Evolutionary conservation across 1,140 invertebrate species (phyloP).

Genomic region (Wasmannia auropunctata): DNA sequence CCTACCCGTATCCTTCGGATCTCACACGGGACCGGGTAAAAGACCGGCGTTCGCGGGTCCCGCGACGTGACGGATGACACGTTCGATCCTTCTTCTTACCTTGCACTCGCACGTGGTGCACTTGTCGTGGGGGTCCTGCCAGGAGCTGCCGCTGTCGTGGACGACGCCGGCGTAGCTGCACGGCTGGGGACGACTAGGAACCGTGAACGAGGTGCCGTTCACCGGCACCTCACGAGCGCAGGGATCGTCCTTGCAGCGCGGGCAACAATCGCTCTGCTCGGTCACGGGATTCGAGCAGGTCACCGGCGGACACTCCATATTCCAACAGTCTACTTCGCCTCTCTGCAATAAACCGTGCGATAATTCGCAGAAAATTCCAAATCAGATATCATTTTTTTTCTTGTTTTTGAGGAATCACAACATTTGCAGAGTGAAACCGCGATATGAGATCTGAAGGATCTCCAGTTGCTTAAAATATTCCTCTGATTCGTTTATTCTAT

Average conservation of each 20-base stretch:
- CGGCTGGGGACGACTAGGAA: constrained; percentile 80
- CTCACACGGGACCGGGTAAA: constrained; percentile 38
- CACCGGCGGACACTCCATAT: constrained; percentile 92
- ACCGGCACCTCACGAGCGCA: constrained; percentile 80
- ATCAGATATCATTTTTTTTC: neutral
- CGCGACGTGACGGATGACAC: constrained; percentile 29
- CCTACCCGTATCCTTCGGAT: constrained; percentile 57
- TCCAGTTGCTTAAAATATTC: neutral
- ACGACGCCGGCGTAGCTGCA: constrained; percentile 87
- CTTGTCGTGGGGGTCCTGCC: constrained; percentile 88
- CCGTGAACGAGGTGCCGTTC: constrained; percentile 75
- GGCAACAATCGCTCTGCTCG: constrained; percentile 89
- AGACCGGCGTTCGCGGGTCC: constrained; percentile 59
- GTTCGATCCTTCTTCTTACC: constrained; percentile 85
- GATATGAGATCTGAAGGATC: neutral
- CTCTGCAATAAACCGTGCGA: constrained; percentile 86
- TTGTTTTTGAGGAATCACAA: neutral
- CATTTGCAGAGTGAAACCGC: neutral
- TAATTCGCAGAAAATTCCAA: neutral
- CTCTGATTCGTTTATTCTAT: neutral
- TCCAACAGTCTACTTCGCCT: constrained; percentile 96
- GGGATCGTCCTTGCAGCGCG: constrained; percentile 89
- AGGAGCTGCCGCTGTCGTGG: constrained; percentile 88
- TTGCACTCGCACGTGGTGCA: constrained; percentile 92
- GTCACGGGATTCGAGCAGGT: constrained; percentile 89